Evolutionary conservation across 2,113 vertebrate genomes (phyloP).

Genomic region (Cryptotis parvus): DNA sequence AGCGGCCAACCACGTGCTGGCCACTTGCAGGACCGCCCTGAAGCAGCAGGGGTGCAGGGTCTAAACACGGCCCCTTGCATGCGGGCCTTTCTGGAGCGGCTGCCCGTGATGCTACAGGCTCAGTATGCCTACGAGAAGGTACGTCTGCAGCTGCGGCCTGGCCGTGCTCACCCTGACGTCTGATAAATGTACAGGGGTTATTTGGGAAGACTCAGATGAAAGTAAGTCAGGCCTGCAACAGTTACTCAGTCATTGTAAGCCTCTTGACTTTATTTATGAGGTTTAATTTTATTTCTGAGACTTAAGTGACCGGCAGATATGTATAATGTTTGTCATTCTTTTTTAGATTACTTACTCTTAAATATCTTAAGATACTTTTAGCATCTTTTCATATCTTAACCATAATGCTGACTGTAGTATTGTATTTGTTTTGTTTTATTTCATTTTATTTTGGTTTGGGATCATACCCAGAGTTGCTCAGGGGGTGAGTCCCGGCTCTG

Average conservation of each 20-base stretch:
- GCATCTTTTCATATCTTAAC: background rate
- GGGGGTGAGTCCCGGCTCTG: too few relatives aligned
- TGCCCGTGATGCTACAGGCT: slow-evolving; percentile 98
- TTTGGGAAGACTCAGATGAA: slow-evolving; percentile 40
- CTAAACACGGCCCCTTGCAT: slow-evolving; percentile 97
- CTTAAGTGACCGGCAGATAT: slow-evolving; percentile 9
- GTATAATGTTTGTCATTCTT: slow-evolving; percentile 31
- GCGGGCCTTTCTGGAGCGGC: slow-evolving; percentile 96
- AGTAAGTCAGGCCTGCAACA: background rate
- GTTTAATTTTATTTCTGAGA: too few relatives aligned
- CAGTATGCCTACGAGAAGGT: slow-evolving; percentile 99
- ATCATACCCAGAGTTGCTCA: too few relatives aligned
- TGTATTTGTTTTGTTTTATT: too few relatives aligned
- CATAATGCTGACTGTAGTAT: background rate
- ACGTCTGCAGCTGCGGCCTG: background rate
- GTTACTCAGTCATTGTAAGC: slow-evolving; percentile 26
- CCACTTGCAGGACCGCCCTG: slow-evolving; percentile 95
- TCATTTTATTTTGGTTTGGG: too few relatives aligned
- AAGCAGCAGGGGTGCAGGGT: slow-evolving; percentile 97
- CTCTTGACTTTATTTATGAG: slow-evolving; percentile 23
- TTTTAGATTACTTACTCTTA: slow-evolving; percentile 6
- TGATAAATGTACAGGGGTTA: background rate
- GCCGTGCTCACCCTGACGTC: background rate
- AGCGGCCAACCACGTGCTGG: slow-evolving; percentile 93
- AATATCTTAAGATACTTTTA: background rate